Conservation (phyloP, 1,140 invertebrate species). For the Teleogryllus occipitalis region DNA sequence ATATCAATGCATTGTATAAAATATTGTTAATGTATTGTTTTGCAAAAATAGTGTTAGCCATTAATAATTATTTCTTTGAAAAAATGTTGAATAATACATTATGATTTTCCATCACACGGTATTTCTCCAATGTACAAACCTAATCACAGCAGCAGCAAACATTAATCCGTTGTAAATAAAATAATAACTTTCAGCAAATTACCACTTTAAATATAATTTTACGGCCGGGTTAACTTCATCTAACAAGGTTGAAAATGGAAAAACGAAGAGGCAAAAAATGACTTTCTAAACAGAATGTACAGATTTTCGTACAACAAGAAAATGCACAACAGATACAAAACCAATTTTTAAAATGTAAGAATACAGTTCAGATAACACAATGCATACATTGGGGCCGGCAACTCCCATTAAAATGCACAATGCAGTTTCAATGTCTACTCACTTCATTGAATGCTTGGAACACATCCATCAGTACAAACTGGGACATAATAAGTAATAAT, state of each 20-base stretch:
- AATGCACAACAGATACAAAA: neutral
- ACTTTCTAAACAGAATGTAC: no score
- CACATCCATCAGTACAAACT: slow-evolving; percentile 8
- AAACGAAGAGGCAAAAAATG: no score
- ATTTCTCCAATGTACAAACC: no score
- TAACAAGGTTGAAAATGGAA: neutral
- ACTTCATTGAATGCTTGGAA: slow-evolving; percentile 14
- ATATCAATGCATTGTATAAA: no score
- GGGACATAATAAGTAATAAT: neutral
- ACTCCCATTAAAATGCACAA: neutral
- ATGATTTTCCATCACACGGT: no score
- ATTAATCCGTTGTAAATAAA: no score
- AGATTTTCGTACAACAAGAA: no score
- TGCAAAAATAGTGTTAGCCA: no score
- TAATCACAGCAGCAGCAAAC: no score
- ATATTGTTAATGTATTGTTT: no score
- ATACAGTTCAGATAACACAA: neutral
- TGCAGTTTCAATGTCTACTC: neutral
- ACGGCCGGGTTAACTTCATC: neutral
- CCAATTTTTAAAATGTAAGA: neutral
- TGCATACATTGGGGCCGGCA: neutral
- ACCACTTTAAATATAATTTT: neutral
- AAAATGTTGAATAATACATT: no score
- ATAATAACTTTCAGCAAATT: neutral
- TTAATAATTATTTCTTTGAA: no score